Conservation (phyloP, 2,888 invertebrate species). For the Pterostichus niger region DNA sequence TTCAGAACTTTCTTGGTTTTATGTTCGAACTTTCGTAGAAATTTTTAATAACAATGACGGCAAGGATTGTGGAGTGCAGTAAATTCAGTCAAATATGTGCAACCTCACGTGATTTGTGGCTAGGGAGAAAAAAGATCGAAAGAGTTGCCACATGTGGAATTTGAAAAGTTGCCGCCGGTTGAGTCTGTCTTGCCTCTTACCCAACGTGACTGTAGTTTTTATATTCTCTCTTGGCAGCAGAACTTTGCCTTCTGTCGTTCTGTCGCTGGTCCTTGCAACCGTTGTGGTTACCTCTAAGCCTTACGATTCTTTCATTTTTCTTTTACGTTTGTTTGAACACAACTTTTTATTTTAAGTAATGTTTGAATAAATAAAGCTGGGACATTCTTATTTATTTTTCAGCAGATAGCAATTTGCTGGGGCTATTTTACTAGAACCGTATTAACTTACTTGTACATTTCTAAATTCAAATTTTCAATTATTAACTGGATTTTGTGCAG, state of each 20-base stretch:
- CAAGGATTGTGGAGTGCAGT: slow-evolving; percentile 56
- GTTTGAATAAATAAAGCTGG: slow-evolving; percentile 13
- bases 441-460: no score
- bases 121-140: slow-evolving; percentile 12
- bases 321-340: slow-evolving; percentile 1
- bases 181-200: slow-evolving; percentile 1
- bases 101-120: slow-evolving; percentile 61
- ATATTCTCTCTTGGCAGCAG: slow-evolving; percentile 14
- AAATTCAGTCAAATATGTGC: slow-evolving; percentile 66
- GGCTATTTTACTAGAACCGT: no score
- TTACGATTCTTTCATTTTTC: slow-evolving; percentile 18
- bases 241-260: slow-evolving; percentile 34
- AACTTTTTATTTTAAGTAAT: slow-evolving; percentile 31
- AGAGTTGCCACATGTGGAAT: slow-evolving; percentile 56
- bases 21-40: slow-evolving; percentile 60
- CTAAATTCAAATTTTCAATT: no score
- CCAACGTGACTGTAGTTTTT: slow-evolving; percentile 31
- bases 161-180: slow-evolving; percentile 36
- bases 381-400: not conserved
- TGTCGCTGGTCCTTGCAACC: not conserved
- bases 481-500: no score
- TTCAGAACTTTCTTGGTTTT: slow-evolving; percentile 51
- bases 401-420: no score
- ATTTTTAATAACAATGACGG: slow-evolving; percentile 65
- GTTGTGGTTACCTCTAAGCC: slow-evolving; percentile 21